phyloP scores from a whole-genome alignment of 2,888 invertebrate species.

The Chironomus riparius region DNA sequence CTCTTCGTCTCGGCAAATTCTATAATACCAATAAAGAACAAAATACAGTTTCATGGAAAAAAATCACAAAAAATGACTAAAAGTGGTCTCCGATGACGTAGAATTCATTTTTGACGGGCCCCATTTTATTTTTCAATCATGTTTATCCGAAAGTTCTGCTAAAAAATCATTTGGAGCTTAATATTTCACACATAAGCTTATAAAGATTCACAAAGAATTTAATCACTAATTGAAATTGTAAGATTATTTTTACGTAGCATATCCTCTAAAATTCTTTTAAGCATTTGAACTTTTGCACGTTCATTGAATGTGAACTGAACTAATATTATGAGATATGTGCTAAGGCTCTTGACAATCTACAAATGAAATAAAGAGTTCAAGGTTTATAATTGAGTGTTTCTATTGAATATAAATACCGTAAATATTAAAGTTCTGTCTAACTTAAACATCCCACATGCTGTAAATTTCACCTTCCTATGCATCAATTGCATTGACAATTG shows the following conservation, averaged over 20 bases:
- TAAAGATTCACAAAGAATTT: not conserved
- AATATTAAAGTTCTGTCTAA: slow-evolving; percentile 41
- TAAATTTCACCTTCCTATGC: slow-evolving; percentile 38
- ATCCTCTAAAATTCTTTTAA: not conserved
- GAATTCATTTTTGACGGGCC: no score
- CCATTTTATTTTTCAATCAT: no score
- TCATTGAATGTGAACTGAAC: slow-evolving; percentile 22
- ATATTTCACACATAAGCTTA: no score
- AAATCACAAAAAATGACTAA: no score
- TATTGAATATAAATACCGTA: slow-evolving; percentile 33
- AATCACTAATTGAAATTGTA: not conserved
- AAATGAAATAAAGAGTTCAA: slow-evolving; percentile 24
- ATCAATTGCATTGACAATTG: slow-evolving; percentile 39
- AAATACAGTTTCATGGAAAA: no score
- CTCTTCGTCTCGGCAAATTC: no score
- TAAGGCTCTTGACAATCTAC: slow-evolving; percentile 40
- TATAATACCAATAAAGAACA: no score
- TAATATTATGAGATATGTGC: slow-evolving; percentile 42
- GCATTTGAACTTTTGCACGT: slow-evolving; percentile 5
- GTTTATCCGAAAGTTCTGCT: no score
- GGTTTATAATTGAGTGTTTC: not conserved
- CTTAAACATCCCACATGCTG: slow-evolving; percentile 40
- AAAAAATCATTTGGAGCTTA: no score
- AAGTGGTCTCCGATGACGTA: no score
- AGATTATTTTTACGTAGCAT: not conserved